phyloP scores from a whole-genome alignment of 2,113 vertebrate genomes.

The Larimichthys crocea region DNA sequence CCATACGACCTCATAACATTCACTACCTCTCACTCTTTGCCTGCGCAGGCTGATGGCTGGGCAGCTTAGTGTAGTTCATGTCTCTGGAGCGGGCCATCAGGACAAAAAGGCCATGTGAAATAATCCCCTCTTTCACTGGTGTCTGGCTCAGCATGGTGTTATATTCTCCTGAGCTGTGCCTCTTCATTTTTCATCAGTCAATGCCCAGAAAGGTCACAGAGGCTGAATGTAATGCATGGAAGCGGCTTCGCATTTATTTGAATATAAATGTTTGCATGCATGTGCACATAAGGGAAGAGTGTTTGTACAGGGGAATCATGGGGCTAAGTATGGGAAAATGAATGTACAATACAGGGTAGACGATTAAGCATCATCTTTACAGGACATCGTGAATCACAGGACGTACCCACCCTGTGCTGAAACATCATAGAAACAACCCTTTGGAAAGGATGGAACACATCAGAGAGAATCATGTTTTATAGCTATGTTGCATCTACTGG shows the following conservation, averaged over 20 bases:
- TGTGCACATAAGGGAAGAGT: not conserved
- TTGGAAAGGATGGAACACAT: too few relatives aligned
- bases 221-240: not conserved
- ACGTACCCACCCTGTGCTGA: too few relatives aligned
- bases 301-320: not conserved
- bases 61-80: conserved; percentile 49
- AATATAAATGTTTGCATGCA: not conserved
- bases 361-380: not conserved
- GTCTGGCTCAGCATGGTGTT: conserved; percentile 60
- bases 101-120: conserved; percentile 56
- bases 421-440: too few relatives aligned
- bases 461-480: not conserved
- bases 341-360: not conserved
- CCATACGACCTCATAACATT: not conserved
- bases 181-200: conserved; percentile 13
- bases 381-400: not conserved
- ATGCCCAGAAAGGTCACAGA: conserved; percentile 18
- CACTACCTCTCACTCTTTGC: not conserved
- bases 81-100: conserved; percentile 56
- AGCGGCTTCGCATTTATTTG: not conserved
- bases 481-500: not conserved
- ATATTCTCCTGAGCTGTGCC: conserved; percentile 67
- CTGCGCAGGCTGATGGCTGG: conserved; percentile 33
- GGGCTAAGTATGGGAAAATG: not conserved
- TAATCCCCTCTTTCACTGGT: conserved; percentile 70